Evolutionary conservation across 2,888 invertebrate species (phyloP).

Genomic region (Aradus depressus): DNA sequence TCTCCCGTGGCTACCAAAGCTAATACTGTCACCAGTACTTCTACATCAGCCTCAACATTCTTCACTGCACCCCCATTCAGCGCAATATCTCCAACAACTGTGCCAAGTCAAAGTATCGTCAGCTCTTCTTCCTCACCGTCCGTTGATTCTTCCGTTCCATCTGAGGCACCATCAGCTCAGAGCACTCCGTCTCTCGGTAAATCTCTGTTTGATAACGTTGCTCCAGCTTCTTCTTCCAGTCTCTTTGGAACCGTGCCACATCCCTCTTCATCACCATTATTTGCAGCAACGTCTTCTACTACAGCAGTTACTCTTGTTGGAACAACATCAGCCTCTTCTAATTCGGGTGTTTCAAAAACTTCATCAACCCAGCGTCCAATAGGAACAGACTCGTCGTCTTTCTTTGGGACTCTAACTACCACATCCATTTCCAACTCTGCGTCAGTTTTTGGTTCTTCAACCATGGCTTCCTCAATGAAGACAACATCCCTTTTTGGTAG

Average conservation of each 20-base stretch:
- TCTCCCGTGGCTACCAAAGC: neutral
- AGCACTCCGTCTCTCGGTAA: no score
- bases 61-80: neutral
- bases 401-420: constrained; percentile 28
- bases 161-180: neutral
- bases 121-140: neutral
- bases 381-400: no score
- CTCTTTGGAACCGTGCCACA: neutral
- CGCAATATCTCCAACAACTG: constrained; percentile 2
- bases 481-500: constrained; percentile 26
- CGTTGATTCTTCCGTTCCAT: neutral
- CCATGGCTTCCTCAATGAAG: constrained; percentile 15
- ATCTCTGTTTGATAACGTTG: no score
- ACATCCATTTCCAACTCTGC: constrained; percentile 28
- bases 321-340: no score
- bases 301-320: no score
- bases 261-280: no score
- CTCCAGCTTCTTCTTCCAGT: no score
- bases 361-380: no score
- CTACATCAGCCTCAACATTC: constrained; percentile 8
- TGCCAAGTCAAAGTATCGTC: neutral
- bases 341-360: no score
- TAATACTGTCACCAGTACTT: neutral
- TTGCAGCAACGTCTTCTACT: no score
- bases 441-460: constrained; percentile 12